Evolutionary conservation across 2,888 invertebrate species (phyloP), one percentile per base, ranked within the genome.

Genomic region (Pteria penguin): DNA sequence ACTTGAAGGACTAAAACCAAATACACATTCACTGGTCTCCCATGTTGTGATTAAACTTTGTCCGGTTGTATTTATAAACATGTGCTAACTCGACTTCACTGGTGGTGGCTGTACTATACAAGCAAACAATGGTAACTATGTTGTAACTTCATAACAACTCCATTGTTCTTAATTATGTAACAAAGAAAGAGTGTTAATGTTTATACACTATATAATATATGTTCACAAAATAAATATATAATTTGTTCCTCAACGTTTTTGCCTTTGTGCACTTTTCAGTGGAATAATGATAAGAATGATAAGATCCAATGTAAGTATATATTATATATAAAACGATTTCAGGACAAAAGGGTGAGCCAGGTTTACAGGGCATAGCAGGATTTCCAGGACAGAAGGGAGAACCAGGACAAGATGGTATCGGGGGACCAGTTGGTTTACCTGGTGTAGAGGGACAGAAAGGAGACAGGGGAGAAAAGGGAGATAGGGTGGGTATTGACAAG

Each of bases 241-340:
- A 52, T 22, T 52, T n/a, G 2, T 18, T 24, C 54, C 29, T 66
- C 3, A 1, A 26, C 4, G 5, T 52, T 55, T 67, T 31, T 11
- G 4, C n/a, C 14, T 54, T n/a, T n/a, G 14, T 27, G 4, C 1
- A 18, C 27, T 36, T 24, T 60, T 54, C 5, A 2, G 29, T 58
- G 32, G 32, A 68, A 5, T 26, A 31, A 2, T 32, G 60, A 33
- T 79, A 78, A 62, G 67, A 58, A 8, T 75, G 31, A 63, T 81
- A 81, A 26, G 72, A 69, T 0, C 71, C 65, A 60, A 83, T n/a
- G 84, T 3, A 62, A 63, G 0, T 83, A 83, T 5, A 87, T 88
- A 11, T 85, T 86, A 3, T 81, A 86, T 4, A 84, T 82, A 32
- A 76, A 65, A n/a, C n/a, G n/a, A n/a, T n/a, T n/a, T n/a, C n/a